These are phyloP conservation scores for Otus sunia DNA, from an alignment of 2,113 vertebrate species.

Conservation along the genomic window DNA sequence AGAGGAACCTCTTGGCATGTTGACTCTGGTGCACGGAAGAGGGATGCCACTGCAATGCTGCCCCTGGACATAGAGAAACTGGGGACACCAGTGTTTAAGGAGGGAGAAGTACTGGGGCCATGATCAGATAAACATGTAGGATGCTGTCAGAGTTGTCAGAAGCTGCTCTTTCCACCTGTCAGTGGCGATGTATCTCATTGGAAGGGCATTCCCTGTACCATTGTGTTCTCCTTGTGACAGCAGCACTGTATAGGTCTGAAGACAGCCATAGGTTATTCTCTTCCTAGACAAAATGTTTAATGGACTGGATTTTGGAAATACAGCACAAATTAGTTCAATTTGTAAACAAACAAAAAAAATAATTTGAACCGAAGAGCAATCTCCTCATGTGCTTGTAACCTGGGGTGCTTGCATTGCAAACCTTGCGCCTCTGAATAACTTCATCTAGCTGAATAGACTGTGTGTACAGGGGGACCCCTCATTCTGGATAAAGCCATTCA, in stretches of 20 bases:
- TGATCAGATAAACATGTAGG: background rate
- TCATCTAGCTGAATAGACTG: background rate
- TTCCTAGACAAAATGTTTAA: background rate
- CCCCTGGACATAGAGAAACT: no score
- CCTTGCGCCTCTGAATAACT: background rate
- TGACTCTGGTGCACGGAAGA: no score
- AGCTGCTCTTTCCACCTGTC: background rate
- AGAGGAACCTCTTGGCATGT: background rate
- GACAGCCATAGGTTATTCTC: background rate
- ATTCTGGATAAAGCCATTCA: background rate
- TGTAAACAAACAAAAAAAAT: no score
- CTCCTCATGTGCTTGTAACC: rapidly evolving
- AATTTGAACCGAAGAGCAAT: background rate
- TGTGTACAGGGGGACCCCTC: background rate
- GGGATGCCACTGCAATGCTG: background rate
- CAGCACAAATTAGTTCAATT: background rate
- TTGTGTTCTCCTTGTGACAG: background rate
- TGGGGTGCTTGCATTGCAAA: background rate
- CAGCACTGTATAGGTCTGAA: rapidly evolving
- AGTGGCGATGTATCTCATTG: background rate
- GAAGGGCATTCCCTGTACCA: rapidly evolving
- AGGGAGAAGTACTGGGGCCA: rapidly evolving
- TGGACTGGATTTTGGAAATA: background rate
- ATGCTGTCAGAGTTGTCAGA: background rate
- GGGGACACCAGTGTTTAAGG: background rate